phyloP scores from a whole-genome alignment of 2,888 invertebrate species.

The Poecilus cupreus region DNA sequence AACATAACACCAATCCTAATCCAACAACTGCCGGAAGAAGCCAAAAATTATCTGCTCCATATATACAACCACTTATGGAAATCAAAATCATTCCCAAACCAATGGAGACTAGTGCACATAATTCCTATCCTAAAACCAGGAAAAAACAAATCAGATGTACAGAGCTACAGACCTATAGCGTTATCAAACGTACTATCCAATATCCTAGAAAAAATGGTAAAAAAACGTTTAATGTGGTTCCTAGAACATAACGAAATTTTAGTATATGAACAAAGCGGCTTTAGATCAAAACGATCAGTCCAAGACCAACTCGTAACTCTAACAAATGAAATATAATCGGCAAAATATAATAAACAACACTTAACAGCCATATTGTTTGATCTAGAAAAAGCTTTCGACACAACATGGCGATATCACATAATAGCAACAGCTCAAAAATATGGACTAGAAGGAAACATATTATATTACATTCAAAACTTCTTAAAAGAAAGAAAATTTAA shows the following conservation, averaged over 20 bases:
- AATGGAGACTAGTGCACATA: not conserved
- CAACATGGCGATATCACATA: too few relatives aligned
- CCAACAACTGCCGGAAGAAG: not conserved
- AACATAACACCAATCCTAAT: not conserved
- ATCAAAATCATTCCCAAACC: not conserved
- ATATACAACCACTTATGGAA: constrained; percentile 17
- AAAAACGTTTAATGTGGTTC: constrained; percentile 14
- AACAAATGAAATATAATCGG: too few relatives aligned
- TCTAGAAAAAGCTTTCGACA: too few relatives aligned
- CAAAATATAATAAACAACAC: too few relatives aligned
- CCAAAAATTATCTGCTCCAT: not conserved
- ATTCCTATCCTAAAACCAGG: constrained; percentile 14
- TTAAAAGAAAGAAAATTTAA: too few relatives aligned
- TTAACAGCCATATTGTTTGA: too few relatives aligned
- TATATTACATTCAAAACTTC: too few relatives aligned
- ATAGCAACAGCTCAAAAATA: too few relatives aligned
- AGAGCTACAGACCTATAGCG: not conserved
- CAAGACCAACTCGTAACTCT: not conserved
- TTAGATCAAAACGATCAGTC: not conserved
- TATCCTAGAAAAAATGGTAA: constrained; percentile 26
- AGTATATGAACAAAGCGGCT: not conserved
- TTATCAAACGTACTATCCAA: constrained; percentile 6
- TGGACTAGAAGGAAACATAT: too few relatives aligned
- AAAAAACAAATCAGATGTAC: not conserved
- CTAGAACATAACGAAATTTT: constrained; percentile 18